Base-by-base conservation (phyloP, 37 sponge, comb jelly and placozoan genomes). In the Agelas oroides region DNA sequence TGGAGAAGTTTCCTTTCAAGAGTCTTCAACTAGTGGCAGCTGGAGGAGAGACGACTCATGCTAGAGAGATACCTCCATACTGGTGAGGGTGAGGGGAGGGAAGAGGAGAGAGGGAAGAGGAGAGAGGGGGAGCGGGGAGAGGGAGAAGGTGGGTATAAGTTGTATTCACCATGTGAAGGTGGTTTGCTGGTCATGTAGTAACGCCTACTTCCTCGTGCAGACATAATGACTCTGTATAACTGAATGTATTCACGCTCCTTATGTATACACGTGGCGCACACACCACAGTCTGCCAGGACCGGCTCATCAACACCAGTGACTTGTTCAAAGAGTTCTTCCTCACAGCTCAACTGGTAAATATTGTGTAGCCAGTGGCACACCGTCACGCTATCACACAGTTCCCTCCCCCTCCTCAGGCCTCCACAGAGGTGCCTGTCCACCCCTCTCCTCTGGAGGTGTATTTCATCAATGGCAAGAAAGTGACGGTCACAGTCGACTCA, bases 281-380 rank as follows among this genome's bases (percentile, higher is more conserved):
- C 46, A 46, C 46, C 39, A 27, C 82, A 81, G 71, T 82, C 21
- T 69, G 34, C 70, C 89, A 83, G 65, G 84, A 89, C 54, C 36
- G 73, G 40, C 25, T 55, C 33, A 84, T 92, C 12, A 34, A 59
- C 33, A 1, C 3, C 34, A 87, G 85, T 53, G 75, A 84, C 25
- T 20, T 87, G 56, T 46, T 92, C 53, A 70, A 79, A 61, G 89
- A 92, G 75, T 92, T 78, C 79, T 55, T 87, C 30, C 59, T 87
- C 46, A 75, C 92, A 2, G 79, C 81, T 36, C 92, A 92, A 77
- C 59, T 57, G 19, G 78, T 74, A 56, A 5, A 41, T 8, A 46
- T 46, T 66, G 53, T 34, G 75, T 74, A 73, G 15, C 2, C 72
- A 23, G 11, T 14, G 5, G 1, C 35, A 68, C 35, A 68, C 35